Evolutionary conservation across 2,888 invertebrate genomes (phyloP).

Genomic region (Sarcophaga rosellei): DNA sequence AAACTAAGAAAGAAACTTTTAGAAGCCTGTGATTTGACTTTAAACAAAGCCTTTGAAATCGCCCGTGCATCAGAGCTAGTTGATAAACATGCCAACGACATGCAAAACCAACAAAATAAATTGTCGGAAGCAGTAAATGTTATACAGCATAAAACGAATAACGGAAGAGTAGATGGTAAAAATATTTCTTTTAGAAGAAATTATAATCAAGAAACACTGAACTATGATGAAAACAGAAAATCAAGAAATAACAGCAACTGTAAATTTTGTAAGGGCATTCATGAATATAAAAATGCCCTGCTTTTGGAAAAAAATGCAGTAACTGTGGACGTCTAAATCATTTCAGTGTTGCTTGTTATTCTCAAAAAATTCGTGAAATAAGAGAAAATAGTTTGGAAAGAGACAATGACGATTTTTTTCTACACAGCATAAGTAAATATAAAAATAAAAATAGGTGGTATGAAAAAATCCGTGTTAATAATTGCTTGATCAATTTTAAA

Average conservation of each 20-base stretch:
- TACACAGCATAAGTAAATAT: not conserved
- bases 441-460: constrained; percentile 49
- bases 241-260: constrained; percentile 35
- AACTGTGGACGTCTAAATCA: constrained; percentile 49
- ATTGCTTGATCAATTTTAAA: too few species aligned
- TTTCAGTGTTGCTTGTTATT: constrained; percentile 49
- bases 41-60: constrained; percentile 48
- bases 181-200: constrained; percentile 7
- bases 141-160: constrained; percentile 7
- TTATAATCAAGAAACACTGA: not conserved
- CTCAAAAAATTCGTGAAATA: constrained; percentile 44
- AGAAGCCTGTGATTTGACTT: constrained; percentile 35
- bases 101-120: not conserved
- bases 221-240: constrained; percentile 4
- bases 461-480: too few species aligned
- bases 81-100: constrained; percentile 59
- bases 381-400: constrained; percentile 25
- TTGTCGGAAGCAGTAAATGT: too few species aligned
- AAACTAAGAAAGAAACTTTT: constrained; percentile 41
- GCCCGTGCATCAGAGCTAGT: constrained; percentile 24
- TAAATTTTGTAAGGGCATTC: constrained; percentile 57
- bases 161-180: constrained; percentile 14
- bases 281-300: too few species aligned
- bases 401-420: not conserved
- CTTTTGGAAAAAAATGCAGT: constrained; percentile 52